Evolutionary conservation across 1,140 invertebrate species (phyloP).

Genomic region (Drosophila bocki): DNA sequence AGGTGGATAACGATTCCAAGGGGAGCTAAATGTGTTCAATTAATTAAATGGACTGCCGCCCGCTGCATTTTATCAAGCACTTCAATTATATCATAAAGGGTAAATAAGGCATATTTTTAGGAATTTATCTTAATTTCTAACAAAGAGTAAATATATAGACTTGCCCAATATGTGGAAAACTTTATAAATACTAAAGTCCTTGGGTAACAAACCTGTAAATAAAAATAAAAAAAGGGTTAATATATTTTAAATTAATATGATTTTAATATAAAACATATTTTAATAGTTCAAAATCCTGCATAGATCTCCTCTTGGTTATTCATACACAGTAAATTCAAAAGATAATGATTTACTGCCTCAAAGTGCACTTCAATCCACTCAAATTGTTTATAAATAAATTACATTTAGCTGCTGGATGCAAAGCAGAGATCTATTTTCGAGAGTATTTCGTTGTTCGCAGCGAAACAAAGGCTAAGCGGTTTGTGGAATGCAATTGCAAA

Average conservation of each 20-base stretch:
- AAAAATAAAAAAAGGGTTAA: not conserved
- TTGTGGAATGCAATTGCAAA: constrained; percentile 60
- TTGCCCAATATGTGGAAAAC: not conserved
- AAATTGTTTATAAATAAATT: constrained; percentile 51
- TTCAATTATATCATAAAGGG: not conserved
- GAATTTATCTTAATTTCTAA: not conserved
- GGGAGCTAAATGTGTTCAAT: not conserved
- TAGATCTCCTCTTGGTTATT: no score
- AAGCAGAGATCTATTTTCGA: constrained; percentile 53
- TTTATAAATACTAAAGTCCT: not conserved
- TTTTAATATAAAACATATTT: no score
- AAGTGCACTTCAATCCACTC: constrained; percentile 7
- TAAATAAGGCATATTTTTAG: not conserved
- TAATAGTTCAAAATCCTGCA: no score
- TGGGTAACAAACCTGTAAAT: constrained; percentile 9
- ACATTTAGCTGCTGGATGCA: constrained; percentile 36
- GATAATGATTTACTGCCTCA: constrained; percentile 6
- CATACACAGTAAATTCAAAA: not conserved
- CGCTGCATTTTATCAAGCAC: not conserved
- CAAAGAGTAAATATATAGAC: not conserved
- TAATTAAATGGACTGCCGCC: constrained; percentile 17
- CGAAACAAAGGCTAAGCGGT: constrained; percentile 49
- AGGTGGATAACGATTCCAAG: not conserved
- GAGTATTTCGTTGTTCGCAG: constrained; percentile 22
- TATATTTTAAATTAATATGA: not conserved